Evolutionary conservation across 1,140 invertebrate species (phyloP).

Genomic region (Ericerus pela): DNA sequence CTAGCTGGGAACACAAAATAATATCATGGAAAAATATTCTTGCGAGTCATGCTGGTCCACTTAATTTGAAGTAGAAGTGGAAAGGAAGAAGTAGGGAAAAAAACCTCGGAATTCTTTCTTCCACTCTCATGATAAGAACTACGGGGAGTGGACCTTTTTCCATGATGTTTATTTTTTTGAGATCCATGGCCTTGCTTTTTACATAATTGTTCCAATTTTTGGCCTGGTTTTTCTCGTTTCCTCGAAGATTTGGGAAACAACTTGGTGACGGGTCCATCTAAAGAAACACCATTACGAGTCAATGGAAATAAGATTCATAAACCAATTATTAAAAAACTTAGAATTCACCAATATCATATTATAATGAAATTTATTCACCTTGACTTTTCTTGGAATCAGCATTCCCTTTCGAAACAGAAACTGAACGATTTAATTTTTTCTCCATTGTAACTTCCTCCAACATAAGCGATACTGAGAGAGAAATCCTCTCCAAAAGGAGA

Average conservation of each 20-base stretch:
- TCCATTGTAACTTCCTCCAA: conserved; percentile 46
- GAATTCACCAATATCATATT: too few relatives aligned
- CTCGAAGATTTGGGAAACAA: conserved; percentile 43
- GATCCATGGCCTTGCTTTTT: conserved; percentile 36
- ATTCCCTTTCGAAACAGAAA: conserved; percentile 42
- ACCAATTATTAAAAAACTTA: too few relatives aligned
- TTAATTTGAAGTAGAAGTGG: background rate
- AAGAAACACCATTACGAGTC: too few relatives aligned
- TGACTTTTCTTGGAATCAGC: conserved; percentile 50
- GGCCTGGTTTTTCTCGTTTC: conserved; percentile 34
- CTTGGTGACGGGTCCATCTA: conserved; percentile 30
- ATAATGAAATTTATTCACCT: conserved; percentile 42
- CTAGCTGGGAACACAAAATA: conserved; percentile 13
- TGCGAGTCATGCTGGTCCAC: conserved; percentile 5
- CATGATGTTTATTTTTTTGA: conserved; percentile 45
- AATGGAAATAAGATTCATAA: too few relatives aligned
- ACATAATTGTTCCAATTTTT: conserved; percentile 38
- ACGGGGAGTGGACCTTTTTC: conserved; percentile 60
- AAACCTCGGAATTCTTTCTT: conserved; percentile 53
- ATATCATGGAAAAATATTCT: background rate
- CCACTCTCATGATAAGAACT: conserved; percentile 46
- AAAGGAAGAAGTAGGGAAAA: conserved; percentile 15
- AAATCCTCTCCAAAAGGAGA: conserved; percentile 53
- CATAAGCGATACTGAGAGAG: conserved; percentile 33
- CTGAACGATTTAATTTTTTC: conserved; percentile 46